These are phyloP conservation scores for Aphodius granarius DNA, from an alignment of 2,888 invertebrate species.

Conservation along the genomic window DNA sequence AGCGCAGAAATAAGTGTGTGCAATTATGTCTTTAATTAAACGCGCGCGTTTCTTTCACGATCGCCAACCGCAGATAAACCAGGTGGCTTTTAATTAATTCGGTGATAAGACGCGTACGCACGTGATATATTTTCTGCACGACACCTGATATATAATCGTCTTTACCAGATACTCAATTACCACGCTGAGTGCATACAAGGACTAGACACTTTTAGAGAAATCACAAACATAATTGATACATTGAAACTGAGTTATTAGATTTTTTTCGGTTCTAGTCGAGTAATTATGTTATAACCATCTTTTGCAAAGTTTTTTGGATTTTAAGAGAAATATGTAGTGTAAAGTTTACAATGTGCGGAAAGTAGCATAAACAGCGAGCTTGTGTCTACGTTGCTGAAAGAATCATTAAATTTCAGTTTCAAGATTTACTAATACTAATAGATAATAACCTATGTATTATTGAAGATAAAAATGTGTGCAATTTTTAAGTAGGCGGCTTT, in stretches of 20 bases:
- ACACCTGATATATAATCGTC: not conserved
- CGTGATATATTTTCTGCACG: not conserved
- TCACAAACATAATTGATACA: not conserved
- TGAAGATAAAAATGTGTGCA: no score
- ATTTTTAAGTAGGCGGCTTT: no score
- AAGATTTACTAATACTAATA: no score
- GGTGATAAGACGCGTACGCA: conserved; percentile 1
- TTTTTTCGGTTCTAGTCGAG: no score
- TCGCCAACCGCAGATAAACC: not conserved
- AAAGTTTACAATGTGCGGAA: not conserved
- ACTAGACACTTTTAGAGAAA: not conserved
- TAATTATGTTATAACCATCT: no score
- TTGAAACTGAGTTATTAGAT: no score
- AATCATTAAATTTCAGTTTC: no score
- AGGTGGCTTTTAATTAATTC: conserved; percentile 10
- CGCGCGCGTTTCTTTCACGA: not conserved
- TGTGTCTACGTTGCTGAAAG: no score
- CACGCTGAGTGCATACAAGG: not conserved
- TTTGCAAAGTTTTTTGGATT: no score
- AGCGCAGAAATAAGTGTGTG: not conserved
- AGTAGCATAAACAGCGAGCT: not conserved
- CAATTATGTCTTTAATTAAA: conserved; percentile 15
- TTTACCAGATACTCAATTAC: not conserved
- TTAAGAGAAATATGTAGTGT: no score
- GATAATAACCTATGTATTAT: no score